Base-by-base conservation (phyloP, 2,797 vertebrate species). In the Enteromius radiatus region DNA sequence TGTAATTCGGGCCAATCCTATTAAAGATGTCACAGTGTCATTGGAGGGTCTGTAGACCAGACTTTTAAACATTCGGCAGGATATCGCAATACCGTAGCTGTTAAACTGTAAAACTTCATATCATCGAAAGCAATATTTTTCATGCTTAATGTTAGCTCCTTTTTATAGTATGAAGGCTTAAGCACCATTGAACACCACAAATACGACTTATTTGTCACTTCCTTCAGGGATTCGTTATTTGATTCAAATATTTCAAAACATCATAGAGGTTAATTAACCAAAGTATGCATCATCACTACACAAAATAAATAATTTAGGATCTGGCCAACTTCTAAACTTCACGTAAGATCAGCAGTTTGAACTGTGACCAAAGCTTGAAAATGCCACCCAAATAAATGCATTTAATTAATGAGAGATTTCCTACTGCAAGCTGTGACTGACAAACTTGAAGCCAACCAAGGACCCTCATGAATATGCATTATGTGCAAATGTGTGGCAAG, bases 391-490 rank as follows among this genome's bases (percentile, higher is more conserved):
- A 95, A 95, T 94, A 94, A 94, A 93, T 94, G 88, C 92, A 94
- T 94, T 84, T 93, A 90, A 94, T 94, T 94, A 93, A 91, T 84
- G 85, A 88, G 87, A 86, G 88, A 91, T 90, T 92, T 92, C 82
- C 88, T 90, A 90, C 90, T 89, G 31, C 84, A 90, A 87, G 91
- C 90, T 87, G 11, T 84, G 68, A 88, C 80, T 91, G 90, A 87
- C 87, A 90, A 86, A 85, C 91, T 92, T 93, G 92, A 89, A 91
- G 92, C 91, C 91, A 89, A 89, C 59, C 90, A 89, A 87, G 89
- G 88, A 90, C 91, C 84, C 91, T 93, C 91, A 93, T 94, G 91
- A 93, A 95, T 94, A 95, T 93, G 93, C 92, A 95, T 94, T 87
- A 88, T 86, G 91, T 90, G 81, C 82, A 92, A 89, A 88, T 89